These are phyloP conservation scores for Eira barbara DNA, from an alignment of 2,113 vertebrate species.

Conservation along the genomic window DNA sequence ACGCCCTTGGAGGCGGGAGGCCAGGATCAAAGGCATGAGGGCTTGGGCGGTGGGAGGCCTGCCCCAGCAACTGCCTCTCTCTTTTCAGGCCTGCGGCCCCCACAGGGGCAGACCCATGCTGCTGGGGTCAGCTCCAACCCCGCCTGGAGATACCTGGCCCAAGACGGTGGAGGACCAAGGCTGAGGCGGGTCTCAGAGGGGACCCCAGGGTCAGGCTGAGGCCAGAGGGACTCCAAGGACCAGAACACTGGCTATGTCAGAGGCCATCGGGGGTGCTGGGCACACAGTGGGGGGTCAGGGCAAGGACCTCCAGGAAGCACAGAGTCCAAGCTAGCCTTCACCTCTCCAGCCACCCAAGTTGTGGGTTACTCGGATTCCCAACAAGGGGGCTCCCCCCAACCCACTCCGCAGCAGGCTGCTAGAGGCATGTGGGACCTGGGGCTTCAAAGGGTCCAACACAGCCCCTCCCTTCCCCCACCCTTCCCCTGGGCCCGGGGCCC, in stretches of 20 bases:
- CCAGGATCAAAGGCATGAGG: not conserved
- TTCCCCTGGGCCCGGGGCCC: not conserved
- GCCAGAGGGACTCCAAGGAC: no score
- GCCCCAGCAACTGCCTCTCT: not conserved
- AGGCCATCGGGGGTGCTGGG: not conserved
- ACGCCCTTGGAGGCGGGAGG: not conserved
- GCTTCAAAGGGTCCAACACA: not conserved
- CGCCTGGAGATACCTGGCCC: not conserved
- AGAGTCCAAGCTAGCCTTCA: not conserved
- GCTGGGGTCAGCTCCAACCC: not conserved
- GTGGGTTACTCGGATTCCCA: not conserved
- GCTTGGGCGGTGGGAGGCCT: not conserved
- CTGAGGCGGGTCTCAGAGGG: not conserved
- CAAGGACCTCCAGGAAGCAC: not conserved
- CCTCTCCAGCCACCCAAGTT: not conserved
- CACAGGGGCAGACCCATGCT: not conserved
- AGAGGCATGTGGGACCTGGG: accelerated
- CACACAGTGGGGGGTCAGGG: no score
- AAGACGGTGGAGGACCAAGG: not conserved
- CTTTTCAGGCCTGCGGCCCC: not conserved
- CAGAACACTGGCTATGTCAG: not conserved
- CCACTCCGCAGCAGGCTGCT: not conserved
- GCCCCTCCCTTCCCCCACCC: not conserved
- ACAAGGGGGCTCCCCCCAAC: not conserved
- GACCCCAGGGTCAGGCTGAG: not conserved